Evolutionary conservation across 2,113 vertebrate genomes (phyloP).

Genomic region (Eupsittula cactorum): DNA sequence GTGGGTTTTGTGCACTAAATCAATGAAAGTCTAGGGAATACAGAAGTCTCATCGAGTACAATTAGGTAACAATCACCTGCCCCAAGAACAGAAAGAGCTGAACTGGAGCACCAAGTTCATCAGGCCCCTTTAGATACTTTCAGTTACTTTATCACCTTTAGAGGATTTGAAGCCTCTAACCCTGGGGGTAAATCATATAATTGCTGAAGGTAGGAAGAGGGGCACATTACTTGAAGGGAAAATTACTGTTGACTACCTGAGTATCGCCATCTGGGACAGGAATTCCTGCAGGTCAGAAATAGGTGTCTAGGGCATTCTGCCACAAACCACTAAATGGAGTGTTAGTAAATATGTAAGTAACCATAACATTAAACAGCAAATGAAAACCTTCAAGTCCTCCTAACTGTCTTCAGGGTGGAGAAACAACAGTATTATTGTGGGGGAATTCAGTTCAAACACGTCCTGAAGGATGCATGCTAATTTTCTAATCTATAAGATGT

Average conservation of each 20-base stretch:
- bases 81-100: neutral
- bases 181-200: accelerated
- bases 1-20: neutral
- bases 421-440: neutral
- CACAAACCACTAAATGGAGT: neutral
- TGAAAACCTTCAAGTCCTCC: neutral
- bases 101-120: accelerated
- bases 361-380: neutral
- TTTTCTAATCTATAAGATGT: neutral
- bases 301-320: neutral
- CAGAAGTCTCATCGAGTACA: neutral
- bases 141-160: accelerated
- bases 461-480: neutral
- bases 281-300: neutral
- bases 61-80: neutral
- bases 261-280: neutral
- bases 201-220: neutral
- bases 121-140: neutral
- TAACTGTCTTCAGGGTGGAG: neutral
- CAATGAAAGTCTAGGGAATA: neutral
- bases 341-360: neutral
- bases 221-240: neutral
- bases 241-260: neutral
- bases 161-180: neutral
- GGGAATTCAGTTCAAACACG: neutral